A percentile compares a stretch with the other conserved stretches of the same genome.
These are phyloP conservation scores for Drosophila nasuta DNA, from an alignment of 1,140 invertebrate species.

Conservation along the genomic window DNA sequence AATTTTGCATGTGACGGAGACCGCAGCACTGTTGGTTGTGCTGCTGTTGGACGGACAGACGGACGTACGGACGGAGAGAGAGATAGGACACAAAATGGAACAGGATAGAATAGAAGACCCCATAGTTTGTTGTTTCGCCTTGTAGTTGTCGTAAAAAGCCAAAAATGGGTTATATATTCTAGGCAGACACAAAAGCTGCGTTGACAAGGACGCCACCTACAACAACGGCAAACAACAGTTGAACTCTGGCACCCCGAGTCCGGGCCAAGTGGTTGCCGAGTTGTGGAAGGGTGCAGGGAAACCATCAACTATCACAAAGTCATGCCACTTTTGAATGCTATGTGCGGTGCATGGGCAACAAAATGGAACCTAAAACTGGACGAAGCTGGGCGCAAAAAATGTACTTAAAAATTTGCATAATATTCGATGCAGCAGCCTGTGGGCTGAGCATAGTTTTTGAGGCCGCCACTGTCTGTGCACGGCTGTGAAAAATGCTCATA, in stretches of 20 bases:
- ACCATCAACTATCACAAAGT: conserved; percentile 33
- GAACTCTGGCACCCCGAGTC: conserved; percentile 58
- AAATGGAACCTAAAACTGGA: conserved; percentile 63
- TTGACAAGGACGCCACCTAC: conserved; percentile 66
- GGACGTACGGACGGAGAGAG: no score
- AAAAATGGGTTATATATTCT: conserved; percentile 81
- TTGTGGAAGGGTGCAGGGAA: not conserved
- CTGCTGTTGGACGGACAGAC: conserved; percentile 15
- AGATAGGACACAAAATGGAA: not conserved
- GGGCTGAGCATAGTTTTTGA: conserved; percentile 55
- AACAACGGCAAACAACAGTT: conserved; percentile 60
- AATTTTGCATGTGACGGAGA: conserved; percentile 69
- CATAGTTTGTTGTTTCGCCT: conserved; percentile 63
- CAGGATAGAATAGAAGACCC: conserved; percentile 5
- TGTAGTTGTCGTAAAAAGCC: conserved; percentile 72
- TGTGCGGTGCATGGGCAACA: conserved; percentile 53
- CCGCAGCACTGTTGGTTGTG: conserved; percentile 30
- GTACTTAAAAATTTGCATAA: conserved; percentile 75
- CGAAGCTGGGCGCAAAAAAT: conserved; percentile 35
- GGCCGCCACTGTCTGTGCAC: conserved; percentile 51
- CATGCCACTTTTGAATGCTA: conserved; percentile 54
- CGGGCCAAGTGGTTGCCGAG: conserved; percentile 45
- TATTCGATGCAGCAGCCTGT: conserved; percentile 60
- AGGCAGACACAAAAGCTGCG: conserved; percentile 78
- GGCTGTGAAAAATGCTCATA: conserved; percentile 80